These are phyloP conservation scores for Halcyon malimbica DNA, from an alignment of 2,113 vertebrate genomes.

Conservation along the genomic window DNA sequence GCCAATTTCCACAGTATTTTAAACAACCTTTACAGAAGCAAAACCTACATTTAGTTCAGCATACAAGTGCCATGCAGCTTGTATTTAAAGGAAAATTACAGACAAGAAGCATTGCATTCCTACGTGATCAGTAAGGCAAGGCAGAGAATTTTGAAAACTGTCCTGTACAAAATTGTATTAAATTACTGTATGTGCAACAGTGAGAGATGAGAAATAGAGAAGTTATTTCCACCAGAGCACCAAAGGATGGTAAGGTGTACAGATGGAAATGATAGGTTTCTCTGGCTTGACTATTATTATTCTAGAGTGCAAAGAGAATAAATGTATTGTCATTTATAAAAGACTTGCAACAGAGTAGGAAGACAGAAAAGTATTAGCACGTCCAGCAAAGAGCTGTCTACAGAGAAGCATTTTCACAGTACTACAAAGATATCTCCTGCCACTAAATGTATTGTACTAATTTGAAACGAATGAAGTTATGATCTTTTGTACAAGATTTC, in stretches of 20 bases:
- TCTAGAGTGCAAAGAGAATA: neutral
- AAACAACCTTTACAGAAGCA: neutral
- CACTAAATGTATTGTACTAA: neutral
- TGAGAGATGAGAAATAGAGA: neutral
- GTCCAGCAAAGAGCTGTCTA: neutral
- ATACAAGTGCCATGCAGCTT: neutral
- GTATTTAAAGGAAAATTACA: constrained; percentile 13
- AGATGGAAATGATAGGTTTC: constrained; percentile 29
- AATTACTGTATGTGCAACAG: constrained; percentile 1
- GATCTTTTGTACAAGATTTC: neutral
- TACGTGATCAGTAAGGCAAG: neutral
- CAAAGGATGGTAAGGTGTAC: neutral
- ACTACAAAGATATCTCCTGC: neutral
- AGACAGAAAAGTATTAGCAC: neutral
- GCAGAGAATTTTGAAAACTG: neutral
- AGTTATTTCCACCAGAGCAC: constrained; percentile 5
- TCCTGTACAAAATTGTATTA: neutral
- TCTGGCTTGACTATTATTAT: neutral
- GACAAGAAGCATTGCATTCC: neutral
- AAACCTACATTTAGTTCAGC: neutral
- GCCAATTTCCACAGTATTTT: neutral
- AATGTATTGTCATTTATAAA: neutral
- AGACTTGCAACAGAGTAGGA: neutral
- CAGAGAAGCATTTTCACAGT: neutral
- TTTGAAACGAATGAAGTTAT: neutral